These are phyloP conservation scores for Spinus pinus DNA, from an alignment of 2,797 vertebrate species.

Conservation along the genomic window DNA sequence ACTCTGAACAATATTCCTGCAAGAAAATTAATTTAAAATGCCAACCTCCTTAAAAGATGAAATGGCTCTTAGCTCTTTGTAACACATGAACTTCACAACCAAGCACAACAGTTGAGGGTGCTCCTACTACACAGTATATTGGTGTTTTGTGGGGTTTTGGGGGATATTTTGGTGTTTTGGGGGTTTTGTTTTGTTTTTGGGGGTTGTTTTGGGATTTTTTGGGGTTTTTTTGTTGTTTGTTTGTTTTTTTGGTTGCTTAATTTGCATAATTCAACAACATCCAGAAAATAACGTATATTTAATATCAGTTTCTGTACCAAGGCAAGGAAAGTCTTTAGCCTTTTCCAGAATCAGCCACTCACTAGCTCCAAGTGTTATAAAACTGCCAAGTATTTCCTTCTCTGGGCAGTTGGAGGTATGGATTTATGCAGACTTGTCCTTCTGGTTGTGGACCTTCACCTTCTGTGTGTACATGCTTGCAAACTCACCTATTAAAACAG, in stretches of 20 bases:
- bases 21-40: neutral
- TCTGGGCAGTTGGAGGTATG: neutral
- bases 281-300: neutral
- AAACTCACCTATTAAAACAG: neutral
- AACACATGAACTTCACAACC: neutral
- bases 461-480: rapidly evolving
- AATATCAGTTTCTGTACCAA: neutral
- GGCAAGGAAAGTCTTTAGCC: neutral
- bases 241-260: neutral
- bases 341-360: neutral
- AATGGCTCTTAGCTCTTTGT: neutral
- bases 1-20: neutral
- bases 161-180: neutral
- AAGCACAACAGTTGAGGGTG: neutral
- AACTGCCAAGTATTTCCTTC: neutral
- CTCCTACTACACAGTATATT: neutral
- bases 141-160: neutral
- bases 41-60: neutral
- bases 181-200: neutral
- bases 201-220: neutral
- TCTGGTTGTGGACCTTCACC: neutral
- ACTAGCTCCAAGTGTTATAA: neutral
- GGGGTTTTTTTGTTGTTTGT: too few species aligned
- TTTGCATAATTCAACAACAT: neutral
- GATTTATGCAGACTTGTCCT: neutral